Conservation (phyloP, 1,140 invertebrate species). For the Tenebrio molitor region DNA sequence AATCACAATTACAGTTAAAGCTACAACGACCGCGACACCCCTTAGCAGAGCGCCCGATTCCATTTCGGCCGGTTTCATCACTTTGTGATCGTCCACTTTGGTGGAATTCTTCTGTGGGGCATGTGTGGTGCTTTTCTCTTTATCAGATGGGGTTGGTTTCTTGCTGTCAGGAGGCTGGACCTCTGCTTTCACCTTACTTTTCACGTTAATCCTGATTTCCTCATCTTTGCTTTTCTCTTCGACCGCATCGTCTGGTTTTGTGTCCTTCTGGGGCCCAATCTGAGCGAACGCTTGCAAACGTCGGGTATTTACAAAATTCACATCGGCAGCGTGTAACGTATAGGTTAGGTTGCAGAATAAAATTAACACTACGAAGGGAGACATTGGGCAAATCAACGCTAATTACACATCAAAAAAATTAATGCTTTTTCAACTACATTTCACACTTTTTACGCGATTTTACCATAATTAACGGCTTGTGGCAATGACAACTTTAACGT, state of each 20-base stretch:
- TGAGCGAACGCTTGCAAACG: neutral
- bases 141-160: neutral
- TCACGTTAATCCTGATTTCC: neutral
- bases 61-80: constrained; percentile 24
- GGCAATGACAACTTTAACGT: constrained; percentile 1
- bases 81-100: constrained; percentile 1
- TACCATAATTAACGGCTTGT: neutral
- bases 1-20: constrained; percentile 7
- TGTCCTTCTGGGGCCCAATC: neutral
- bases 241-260: neutral
- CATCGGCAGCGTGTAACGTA: neutral
- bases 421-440: constrained; percentile 1
- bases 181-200: too few species aligned
- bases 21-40: constrained; percentile 12
- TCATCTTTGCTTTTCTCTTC: neutral
- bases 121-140: neutral
- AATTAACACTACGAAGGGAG: constrained; percentile 19
- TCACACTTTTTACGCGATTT: constrained; percentile 20
- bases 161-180: too few species aligned
- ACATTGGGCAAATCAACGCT: constrained; percentile 19
- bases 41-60: constrained; percentile 19
- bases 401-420: constrained; percentile 1
- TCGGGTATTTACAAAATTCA: constrained; percentile 5
- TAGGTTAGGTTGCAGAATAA: constrained; percentile 19
- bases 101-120: neutral